phyloP scores from a whole-genome alignment of 2,797 vertebrate species.

The Salarias fasciatus region DNA sequence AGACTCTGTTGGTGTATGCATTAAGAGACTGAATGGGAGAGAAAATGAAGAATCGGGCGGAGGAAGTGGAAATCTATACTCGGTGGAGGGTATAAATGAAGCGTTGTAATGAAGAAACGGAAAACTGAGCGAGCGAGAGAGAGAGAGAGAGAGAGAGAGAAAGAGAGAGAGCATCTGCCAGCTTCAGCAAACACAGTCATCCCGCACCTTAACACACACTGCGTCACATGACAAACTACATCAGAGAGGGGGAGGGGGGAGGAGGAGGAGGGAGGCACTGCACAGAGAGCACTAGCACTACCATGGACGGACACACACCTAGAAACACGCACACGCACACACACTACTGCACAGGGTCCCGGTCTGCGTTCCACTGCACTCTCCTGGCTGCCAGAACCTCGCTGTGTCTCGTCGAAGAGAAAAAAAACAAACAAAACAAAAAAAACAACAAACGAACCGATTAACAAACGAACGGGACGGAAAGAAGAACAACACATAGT shows the following conservation, averaged over 20 bases:
- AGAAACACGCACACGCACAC: slow-evolving; percentile 53
- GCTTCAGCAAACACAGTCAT: slow-evolving; percentile 69
- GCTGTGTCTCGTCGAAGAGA: slow-evolving; percentile 80
- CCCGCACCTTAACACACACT: slow-evolving; percentile 64
- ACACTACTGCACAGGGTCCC: slow-evolving; percentile 73
- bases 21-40: slow-evolving; percentile 64
- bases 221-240: slow-evolving; percentile 75
- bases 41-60: slow-evolving; percentile 72
- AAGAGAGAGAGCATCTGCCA: slow-evolving; percentile 64
- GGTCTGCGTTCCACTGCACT: slow-evolving; percentile 84
- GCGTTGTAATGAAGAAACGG: slow-evolving; percentile 59
- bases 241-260: slow-evolving; percentile 50
- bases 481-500: slow-evolving; percentile 75
- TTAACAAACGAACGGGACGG: slow-evolving; percentile 69
- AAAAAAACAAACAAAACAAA: slow-evolving; percentile 53
- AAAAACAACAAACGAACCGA: slow-evolving; percentile 52
- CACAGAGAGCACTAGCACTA: slow-evolving; percentile 79
- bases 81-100: slow-evolving; percentile 64
- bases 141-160: slow-evolving; percentile 22
- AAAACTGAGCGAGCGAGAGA: slow-evolving; percentile 40
- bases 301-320: slow-evolving; percentile 70
- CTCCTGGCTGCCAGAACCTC: slow-evolving; percentile 86
- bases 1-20: slow-evolving; percentile 57
- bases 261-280: slow-evolving; percentile 64
- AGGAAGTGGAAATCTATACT: slow-evolving; percentile 77